Evolutionary conservation across 2,113 vertebrate species (phyloP).

Genomic region (Cyprichromis sp.): DNA sequence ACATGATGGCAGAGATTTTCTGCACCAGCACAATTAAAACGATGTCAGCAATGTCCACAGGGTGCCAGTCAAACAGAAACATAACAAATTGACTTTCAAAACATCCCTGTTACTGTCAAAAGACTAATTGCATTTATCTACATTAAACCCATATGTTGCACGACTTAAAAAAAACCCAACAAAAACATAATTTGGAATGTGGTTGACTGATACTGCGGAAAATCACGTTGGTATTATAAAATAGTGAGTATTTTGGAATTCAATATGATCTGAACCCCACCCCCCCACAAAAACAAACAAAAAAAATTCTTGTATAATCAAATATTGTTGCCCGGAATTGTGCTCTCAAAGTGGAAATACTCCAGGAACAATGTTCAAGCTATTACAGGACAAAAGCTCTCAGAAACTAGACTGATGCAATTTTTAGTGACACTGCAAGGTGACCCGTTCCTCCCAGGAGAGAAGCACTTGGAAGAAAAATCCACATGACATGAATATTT

Average conservation of each 20-base stretch:
- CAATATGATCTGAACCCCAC: background rate
- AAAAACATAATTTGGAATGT: background rate
- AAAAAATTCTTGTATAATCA: background rate
- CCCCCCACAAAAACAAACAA: background rate
- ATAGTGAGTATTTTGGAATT: background rate
- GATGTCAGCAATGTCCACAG: conserved; percentile 4
- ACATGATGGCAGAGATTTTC: conserved; percentile 17
- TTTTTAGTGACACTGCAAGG: background rate
- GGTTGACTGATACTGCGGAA: background rate
- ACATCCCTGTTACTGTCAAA: background rate
- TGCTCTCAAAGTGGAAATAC: background rate
- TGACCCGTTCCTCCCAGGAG: background rate
- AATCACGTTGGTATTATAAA: background rate
- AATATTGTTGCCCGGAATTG: background rate
- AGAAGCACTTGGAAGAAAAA: background rate
- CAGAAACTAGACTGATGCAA: background rate
- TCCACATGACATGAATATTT: background rate
- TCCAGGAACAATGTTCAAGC: background rate
- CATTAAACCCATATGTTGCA: background rate
- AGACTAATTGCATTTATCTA: background rate
- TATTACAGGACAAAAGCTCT: background rate
- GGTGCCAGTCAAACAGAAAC: conserved; percentile 25
- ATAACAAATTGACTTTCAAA: background rate
- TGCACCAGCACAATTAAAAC: conserved; percentile 25
- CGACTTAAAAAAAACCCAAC: background rate